These are phyloP conservation scores for Prietella phreatophila DNA, from an alignment of 2,113 vertebrate genomes.

Conservation along the genomic window DNA sequence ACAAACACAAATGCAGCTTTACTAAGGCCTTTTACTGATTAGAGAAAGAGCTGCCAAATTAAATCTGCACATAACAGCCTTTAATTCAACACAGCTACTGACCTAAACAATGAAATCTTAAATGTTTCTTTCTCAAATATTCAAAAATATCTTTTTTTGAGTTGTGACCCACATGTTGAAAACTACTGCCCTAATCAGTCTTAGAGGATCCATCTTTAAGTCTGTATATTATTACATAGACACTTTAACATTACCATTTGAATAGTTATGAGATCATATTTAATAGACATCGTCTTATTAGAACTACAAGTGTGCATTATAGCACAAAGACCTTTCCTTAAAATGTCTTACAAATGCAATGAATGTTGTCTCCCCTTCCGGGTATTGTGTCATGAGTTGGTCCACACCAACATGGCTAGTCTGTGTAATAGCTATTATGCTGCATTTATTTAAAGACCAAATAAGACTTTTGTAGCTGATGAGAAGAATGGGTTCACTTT, in stretches of 20 bases:
- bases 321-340: not conserved
- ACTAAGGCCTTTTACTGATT: not conserved
- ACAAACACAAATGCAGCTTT: not conserved
- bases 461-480: constrained; percentile 48
- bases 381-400: constrained; percentile 65
- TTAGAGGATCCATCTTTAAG: not conserved
- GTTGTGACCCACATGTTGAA: not conserved
- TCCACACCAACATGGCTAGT: constrained; percentile 42
- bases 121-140: not conserved
- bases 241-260: not conserved
- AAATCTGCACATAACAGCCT: not conserved
- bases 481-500: constrained; percentile 50
- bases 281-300: not conserved
- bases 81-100: not conserved
- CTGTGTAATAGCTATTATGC: constrained; percentile 60
- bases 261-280: not conserved
- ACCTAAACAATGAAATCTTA: not conserved
- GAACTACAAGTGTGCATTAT: not conserved
- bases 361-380: constrained; percentile 59
- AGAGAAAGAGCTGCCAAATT: not conserved
- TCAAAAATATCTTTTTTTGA: not conserved
- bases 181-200: not conserved
- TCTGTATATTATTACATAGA: not conserved
- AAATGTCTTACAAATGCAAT: not conserved
- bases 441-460: constrained; percentile 57